Evolutionary conservation across 2,113 vertebrate genomes (phyloP).

Genomic region (Acrocephalus kingi): DNA sequence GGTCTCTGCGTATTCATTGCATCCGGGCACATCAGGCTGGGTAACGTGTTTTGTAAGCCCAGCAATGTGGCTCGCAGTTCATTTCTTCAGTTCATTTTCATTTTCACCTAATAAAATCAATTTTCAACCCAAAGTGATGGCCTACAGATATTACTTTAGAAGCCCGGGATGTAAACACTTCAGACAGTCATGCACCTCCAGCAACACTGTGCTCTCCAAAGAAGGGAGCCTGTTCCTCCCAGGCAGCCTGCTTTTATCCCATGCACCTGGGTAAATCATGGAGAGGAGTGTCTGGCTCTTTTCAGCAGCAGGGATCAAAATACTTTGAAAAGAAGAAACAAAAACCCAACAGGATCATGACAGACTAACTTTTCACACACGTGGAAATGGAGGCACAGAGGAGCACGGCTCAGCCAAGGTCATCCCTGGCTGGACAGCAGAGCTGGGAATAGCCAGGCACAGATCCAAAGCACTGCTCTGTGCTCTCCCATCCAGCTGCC

Average conservation of each 20-base stretch:
- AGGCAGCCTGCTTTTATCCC: constrained; percentile 36
- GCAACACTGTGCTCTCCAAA: not conserved
- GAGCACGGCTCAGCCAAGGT: not conserved
- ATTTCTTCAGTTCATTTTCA: constrained; percentile 64
- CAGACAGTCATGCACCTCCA: constrained; percentile 14
- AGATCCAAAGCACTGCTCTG: not conserved
- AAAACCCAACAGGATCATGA: not conserved
- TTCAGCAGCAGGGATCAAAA: constrained; percentile 58
- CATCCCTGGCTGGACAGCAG: not conserved
- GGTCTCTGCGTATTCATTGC: constrained; percentile 2
- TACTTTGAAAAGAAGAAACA: not conserved
- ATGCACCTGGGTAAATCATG: not conserved
- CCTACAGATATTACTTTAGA: constrained; percentile 59
- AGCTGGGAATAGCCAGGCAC: not conserved
- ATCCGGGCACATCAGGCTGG: constrained; percentile 30
- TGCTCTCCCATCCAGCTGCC: not conserved
- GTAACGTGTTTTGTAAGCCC: not conserved
- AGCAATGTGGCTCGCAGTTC: constrained; percentile 42
- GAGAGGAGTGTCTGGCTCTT: constrained; percentile 50
- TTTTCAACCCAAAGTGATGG: constrained; percentile 60
- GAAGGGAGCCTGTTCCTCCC: constrained; percentile 4
- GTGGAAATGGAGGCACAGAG: not conserved
- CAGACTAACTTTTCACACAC: not conserved
- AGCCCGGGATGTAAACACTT: constrained; percentile 52
- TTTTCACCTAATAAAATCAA: constrained; percentile 72